A percentile compares a stretch with the other conserved stretches of the same genome.
Conservation (phyloP, 2,113 vertebrate species). For the Platycercus adscitus region DNA sequence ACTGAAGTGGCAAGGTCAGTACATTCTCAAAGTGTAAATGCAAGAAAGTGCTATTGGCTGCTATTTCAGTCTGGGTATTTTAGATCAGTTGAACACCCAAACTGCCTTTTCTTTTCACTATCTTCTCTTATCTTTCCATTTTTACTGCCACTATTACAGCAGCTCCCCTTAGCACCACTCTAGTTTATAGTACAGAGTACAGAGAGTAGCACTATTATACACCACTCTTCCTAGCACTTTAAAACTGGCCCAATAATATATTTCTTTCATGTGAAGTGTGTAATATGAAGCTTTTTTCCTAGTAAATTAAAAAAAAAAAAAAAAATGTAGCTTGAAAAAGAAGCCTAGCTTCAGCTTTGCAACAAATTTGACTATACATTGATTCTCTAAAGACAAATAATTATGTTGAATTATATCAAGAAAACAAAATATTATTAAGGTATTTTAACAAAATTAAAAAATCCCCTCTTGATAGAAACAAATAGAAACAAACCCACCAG, state of each 20-base stretch:
- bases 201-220: not conserved
- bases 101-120: not conserved
- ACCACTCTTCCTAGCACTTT: not conserved
- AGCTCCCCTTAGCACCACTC: not conserved
- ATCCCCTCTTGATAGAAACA: fast-evolving
- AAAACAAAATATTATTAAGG: not conserved
- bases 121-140: not conserved
- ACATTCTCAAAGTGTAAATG: not conserved
- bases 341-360: not conserved
- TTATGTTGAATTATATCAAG: not conserved
- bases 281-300: not conserved
- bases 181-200: not conserved
- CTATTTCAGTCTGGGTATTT: not conserved
- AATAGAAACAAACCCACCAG: not conserved
- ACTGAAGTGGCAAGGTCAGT: not conserved
- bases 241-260: not conserved
- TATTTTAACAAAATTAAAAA: not conserved
- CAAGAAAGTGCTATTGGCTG: not conserved
- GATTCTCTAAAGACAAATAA: not conserved
- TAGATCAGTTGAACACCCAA: not conserved
- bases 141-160: not conserved
- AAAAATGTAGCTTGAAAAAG: not conserved
- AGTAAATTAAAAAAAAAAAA: not conserved
- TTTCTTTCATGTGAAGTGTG: not conserved
- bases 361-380: not conserved